A percentile compares a stretch with the other conserved stretches of the same genome.
Conservation (phyloP, 2,113 vertebrate species). For the Forbesichthys papilliferus region DNA sequence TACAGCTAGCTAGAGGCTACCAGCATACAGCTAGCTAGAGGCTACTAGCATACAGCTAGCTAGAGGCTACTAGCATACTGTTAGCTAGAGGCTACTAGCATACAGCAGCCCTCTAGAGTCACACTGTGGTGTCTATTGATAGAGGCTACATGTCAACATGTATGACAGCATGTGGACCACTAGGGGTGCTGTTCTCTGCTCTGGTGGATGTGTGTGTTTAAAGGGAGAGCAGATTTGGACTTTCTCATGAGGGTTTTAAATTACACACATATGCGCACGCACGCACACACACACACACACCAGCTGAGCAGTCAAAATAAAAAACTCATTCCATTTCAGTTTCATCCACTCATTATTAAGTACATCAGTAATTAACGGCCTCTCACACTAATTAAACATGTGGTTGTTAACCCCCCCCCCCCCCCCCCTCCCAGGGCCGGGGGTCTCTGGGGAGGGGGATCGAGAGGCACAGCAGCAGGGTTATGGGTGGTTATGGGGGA, state of each 20-base stretch:
- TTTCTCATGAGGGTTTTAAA: constrained; percentile 35
- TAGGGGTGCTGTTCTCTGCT: background rate
- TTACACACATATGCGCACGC: constrained; percentile 6
- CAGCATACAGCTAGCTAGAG: background rate
- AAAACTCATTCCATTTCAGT: constrained; percentile 1
- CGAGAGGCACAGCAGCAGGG: too few relatives aligned
- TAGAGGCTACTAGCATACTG: background rate
- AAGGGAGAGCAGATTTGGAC: constrained; percentile 11
- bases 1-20: background rate
- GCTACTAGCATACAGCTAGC: background rate
- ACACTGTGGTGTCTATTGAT: background rate
- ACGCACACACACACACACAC: constrained; percentile 7
- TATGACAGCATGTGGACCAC: background rate
- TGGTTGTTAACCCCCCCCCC: too few relatives aligned
- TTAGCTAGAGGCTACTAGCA: background rate
- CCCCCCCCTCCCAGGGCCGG: too few relatives aligned
- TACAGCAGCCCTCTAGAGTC: background rate
- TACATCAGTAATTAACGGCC: too few relatives aligned
- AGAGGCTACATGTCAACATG: background rate
- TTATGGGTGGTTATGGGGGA: too few relatives aligned
- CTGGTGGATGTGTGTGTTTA: background rate
- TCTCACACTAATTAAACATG: too few relatives aligned
- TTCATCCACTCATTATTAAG: too few relatives aligned
- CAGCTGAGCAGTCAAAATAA: background rate
- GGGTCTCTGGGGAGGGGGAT: too few relatives aligned